These are phyloP conservation scores for Sussaba pulchella DNA, from an alignment of 2,888 invertebrate genomes.

Conservation along the genomic window DNA sequence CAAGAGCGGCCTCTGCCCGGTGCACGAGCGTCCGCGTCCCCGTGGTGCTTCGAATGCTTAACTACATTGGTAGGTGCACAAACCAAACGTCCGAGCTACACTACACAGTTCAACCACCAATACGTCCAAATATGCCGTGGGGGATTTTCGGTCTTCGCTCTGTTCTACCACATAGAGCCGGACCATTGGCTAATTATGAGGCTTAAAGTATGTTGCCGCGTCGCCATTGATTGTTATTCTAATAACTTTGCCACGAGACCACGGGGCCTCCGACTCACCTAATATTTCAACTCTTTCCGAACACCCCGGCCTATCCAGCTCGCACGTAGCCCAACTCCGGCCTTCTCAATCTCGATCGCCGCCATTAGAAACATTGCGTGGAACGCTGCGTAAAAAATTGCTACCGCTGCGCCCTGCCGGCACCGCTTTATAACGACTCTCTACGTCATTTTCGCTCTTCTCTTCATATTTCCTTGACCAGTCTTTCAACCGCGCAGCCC, in stretches of 20 bases:
- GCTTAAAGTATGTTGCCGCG: constrained; percentile 66
- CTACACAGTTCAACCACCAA: constrained; percentile 48
- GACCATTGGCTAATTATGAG: constrained; percentile 68
- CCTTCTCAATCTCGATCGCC: constrained; percentile 26
- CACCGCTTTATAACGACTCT: constrained; percentile 63
- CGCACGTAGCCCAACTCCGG: constrained; percentile 4
- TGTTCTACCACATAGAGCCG: constrained; percentile 46
- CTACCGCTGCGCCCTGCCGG: constrained; percentile 60
- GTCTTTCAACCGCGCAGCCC: constrained; percentile 21
- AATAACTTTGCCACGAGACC: constrained; percentile 74
- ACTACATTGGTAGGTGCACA: constrained; percentile 32
- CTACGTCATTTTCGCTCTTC: constrained; percentile 61
- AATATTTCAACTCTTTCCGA: constrained; percentile 74
- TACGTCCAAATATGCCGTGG: constrained; percentile 60
- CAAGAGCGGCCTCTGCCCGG: constrained; percentile 74
- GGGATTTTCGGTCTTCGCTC: constrained; percentile 45
- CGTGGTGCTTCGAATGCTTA: constrained; percentile 53
- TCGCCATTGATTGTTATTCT: constrained; percentile 76
- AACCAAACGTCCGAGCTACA: constrained; percentile 24
- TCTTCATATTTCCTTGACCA: constrained; percentile 53
- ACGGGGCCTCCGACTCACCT: constrained; percentile 70
- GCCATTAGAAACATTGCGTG: constrained; percentile 58
- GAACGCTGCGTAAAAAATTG: constrained; percentile 58
- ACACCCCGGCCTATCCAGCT: constrained; percentile 35
- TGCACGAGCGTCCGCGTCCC: constrained; percentile 52